These are phyloP conservation scores for Trichonephila clavata DNA, from an alignment of 1,140 invertebrate species.

Conservation along the genomic window DNA sequence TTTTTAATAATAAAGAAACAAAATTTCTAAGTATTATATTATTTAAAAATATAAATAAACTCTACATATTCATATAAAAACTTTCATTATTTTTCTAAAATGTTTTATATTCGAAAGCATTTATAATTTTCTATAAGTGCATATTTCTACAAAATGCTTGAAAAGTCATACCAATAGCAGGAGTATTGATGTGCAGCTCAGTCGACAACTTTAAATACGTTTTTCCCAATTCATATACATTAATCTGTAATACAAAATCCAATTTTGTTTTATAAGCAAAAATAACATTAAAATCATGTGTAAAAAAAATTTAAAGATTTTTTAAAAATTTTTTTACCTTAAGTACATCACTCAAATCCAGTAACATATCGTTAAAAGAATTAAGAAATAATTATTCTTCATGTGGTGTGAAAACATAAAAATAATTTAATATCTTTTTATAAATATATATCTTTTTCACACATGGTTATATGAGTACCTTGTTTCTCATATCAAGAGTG, in stretches of 20 bases:
- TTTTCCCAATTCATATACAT: conserved; percentile 96
- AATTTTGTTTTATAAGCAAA: conserved; percentile 12
- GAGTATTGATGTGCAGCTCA: conserved; percentile 95
- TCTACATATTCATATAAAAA: too few relatives aligned
- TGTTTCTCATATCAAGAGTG: too few relatives aligned
- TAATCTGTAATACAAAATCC: conserved; percentile 86
- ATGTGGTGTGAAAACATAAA: neutral
- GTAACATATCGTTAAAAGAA: conserved; percentile 88
- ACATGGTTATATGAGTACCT: too few relatives aligned
- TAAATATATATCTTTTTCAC: too few relatives aligned
- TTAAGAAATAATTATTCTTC: conserved; percentile 24
- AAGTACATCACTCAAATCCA: conserved; percentile 98
- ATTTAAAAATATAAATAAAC: too few relatives aligned
- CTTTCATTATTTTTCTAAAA: too few relatives aligned
- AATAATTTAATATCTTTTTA: too few relatives aligned
- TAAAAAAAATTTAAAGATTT: neutral
- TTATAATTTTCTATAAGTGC: too few relatives aligned
- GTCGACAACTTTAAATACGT: conserved; percentile 94
- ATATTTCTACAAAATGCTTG: too few relatives aligned
- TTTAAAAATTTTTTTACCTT: conserved; percentile 80
- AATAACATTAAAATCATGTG: neutral
- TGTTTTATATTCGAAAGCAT: too few relatives aligned
- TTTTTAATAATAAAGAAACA: too few relatives aligned
- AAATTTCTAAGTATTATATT: too few relatives aligned
- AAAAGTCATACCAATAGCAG: conserved; percentile 84